A percentile compares a stretch with the other conserved stretches of the same genome.
phyloP scores from a whole-genome alignment of 2,113 vertebrate genomes.

The Solea solea region DNA sequence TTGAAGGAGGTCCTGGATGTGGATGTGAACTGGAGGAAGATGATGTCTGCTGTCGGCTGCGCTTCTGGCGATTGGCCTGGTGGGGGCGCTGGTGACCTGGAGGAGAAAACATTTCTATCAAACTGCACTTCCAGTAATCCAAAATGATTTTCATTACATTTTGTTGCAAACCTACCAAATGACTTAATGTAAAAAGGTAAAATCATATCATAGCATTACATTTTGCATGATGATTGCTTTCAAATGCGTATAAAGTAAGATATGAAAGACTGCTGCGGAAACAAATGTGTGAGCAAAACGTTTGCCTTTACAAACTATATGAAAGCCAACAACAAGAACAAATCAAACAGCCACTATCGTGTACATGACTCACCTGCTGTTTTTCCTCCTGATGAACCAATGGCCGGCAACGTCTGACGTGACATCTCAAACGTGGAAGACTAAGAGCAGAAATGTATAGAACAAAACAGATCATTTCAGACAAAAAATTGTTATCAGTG shows the following conservation, averaged over 20 bases:
- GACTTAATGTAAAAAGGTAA: too few relatives aligned
- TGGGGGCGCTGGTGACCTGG: slow-evolving; percentile 34
- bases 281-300: background rate
- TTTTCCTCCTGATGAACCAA: slow-evolving; percentile 66
- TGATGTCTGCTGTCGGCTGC: slow-evolving; percentile 13
- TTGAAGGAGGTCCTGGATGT: slow-evolving; percentile 37
- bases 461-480: background rate
- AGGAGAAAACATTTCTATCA: background rate
- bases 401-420: slow-evolving; percentile 70
- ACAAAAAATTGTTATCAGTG: too few relatives aligned
- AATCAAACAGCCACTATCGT: too few relatives aligned
- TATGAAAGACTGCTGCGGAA: background rate
- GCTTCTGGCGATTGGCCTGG: slow-evolving; percentile 45
- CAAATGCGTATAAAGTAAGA: too few relatives aligned
- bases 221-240: too few relatives aligned
- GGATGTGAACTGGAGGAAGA: slow-evolving; percentile 33
- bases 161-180: too few relatives aligned
- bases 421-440: slow-evolving; percentile 44
- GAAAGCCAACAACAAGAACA: background rate
- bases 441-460: slow-evolving; percentile 18
- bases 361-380: slow-evolving; percentile 59
- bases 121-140: too few relatives aligned
- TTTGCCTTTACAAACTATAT: background rate
- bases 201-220: too few relatives aligned
- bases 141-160: too few relatives aligned